These are phyloP conservation scores for Amblyjoppa fuscipennis DNA, from an alignment of 2,888 invertebrate species.

Conservation along the genomic window DNA sequence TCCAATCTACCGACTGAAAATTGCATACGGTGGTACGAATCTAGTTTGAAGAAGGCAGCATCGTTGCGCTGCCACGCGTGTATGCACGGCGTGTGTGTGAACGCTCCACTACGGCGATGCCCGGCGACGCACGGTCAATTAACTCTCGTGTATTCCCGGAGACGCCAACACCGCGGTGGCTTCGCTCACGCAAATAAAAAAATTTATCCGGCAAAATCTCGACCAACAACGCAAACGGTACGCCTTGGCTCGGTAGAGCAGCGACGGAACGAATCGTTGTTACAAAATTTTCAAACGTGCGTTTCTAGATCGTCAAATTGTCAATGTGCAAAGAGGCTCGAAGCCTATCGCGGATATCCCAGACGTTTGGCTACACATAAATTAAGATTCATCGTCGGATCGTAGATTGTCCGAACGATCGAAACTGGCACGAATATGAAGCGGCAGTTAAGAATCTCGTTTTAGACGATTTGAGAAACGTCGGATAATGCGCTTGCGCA, in stretches of 20 bases:
- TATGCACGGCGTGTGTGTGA: constrained; percentile 13
- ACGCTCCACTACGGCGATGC: neutral
- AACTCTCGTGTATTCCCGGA: constrained; percentile 56
- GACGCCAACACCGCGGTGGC: constrained; percentile 33
- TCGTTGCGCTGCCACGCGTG: constrained; percentile 18
- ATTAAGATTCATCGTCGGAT: constrained; percentile 51
- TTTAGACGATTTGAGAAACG: neutral
- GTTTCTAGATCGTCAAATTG: constrained; percentile 28
- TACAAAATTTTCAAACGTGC: constrained; percentile 43
- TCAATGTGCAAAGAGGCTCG: constrained; percentile 27
- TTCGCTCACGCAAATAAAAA: constrained; percentile 9
- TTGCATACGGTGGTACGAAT: constrained; percentile 59
- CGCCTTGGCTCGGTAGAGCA: neutral
- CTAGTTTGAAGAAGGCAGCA: constrained; percentile 60
- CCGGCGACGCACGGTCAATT: constrained; percentile 53
- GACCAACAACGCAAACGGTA: neutral
- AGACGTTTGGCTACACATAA: constrained; percentile 8
- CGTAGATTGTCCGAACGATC: constrained; percentile 37
- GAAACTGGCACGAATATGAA: constrained; percentile 32
- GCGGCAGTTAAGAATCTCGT: constrained; percentile 2
- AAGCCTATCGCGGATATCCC: neutral
- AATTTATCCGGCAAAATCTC: constrained; percentile 9
- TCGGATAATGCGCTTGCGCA: constrained; percentile 27
- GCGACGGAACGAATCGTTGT: constrained; percentile 28
- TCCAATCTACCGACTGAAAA: constrained; percentile 56